Evolutionary conservation across 2,797 vertebrate species (phyloP).

Genomic region (Enteromius thamalakanensis): DNA sequence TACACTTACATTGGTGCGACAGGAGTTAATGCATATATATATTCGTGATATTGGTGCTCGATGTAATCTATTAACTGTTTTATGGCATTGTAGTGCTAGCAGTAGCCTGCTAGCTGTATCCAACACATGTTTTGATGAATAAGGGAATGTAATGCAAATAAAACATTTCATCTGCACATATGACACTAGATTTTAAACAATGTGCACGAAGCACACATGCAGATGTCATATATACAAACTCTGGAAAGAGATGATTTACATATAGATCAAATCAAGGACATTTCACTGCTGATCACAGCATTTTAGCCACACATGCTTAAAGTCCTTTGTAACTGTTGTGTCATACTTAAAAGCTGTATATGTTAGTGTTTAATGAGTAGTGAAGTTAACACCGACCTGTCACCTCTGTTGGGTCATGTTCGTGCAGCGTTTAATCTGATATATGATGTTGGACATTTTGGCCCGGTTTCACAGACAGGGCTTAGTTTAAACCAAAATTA

Average conservation of each 20-base stretch:
- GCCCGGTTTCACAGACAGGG: no score
- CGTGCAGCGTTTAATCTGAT: not conserved
- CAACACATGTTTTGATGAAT: not conserved
- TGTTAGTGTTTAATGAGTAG: not conserved
- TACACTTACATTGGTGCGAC: not conserved
- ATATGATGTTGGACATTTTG: not conserved
- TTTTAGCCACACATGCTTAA: not conserved
- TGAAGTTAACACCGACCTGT: not conserved
- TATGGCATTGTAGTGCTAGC: not conserved
- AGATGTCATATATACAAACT: not conserved
- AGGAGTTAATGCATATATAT: not conserved
- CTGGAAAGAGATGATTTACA: not conserved
- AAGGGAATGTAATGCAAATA: not conserved
- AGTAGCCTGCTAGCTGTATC: conserved; percentile 10
- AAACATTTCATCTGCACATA: not conserved
- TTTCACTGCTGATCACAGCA: conserved; percentile 23
- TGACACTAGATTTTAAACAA: not conserved
- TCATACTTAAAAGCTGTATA: not conserved
- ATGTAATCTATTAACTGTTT: not conserved
- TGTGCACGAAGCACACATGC: not conserved
- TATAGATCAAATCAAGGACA: conserved; percentile 8
- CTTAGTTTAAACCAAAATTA: no score
- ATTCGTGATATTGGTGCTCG: not conserved
- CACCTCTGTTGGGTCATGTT: not conserved
- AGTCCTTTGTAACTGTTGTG: not conserved